Conservation (phyloP, 2,888 invertebrate genomes). For the Bimastos eiseni region DNA sequence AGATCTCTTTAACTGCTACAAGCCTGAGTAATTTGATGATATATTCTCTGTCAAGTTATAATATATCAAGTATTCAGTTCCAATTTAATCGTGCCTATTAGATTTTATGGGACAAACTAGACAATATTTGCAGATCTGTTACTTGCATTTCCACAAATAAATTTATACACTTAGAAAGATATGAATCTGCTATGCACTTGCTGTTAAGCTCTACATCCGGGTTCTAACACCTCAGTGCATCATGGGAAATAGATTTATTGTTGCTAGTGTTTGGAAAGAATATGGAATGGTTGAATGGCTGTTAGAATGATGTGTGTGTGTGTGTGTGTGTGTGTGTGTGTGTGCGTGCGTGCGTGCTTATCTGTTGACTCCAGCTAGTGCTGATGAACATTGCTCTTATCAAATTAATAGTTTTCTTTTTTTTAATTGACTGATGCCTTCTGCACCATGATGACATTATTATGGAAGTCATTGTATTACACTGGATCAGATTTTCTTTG, state of each 20-base stretch:
- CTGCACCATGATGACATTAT: no score
- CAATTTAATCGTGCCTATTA: background rate
- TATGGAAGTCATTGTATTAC: no score
- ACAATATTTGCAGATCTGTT: background rate
- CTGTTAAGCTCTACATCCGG: background rate
- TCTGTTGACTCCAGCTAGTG: background rate
- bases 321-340: background rate
- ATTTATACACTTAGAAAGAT: background rate
- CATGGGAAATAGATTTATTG: background rate
- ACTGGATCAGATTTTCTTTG: no score
- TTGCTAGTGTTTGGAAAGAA: background rate
- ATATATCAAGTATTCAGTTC: background rate
- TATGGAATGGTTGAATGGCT: background rate
- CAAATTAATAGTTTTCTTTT: no score
- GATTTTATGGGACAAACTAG: background rate
- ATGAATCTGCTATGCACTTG: background rate
- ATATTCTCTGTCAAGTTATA: background rate
- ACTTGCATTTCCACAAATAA: background rate
- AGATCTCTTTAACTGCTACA: background rate
- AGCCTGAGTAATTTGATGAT: background rate
- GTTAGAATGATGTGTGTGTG: background rate
- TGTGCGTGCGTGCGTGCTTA: no score
- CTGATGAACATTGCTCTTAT: no score
- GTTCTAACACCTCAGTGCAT: constrained; percentile 2
- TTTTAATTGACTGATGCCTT: no score